Evolutionary conservation across 2,113 vertebrate species (phyloP).

Genomic region (Hassar affinis): DNA sequence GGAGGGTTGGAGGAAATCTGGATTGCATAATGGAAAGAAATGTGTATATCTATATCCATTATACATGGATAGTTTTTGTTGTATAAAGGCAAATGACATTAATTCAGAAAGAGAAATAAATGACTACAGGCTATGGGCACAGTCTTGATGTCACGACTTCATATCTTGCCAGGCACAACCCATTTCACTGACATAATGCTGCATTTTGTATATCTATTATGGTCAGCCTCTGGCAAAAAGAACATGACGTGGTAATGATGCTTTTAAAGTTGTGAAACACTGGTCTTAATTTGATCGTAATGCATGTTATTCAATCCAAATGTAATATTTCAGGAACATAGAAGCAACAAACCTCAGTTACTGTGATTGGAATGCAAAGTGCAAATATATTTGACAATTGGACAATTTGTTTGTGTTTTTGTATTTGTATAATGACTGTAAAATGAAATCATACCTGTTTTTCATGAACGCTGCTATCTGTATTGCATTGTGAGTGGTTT

Average conservation of each 20-base stretch:
- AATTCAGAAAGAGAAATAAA: neutral
- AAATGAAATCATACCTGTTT: constrained; percentile 46
- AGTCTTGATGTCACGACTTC: constrained; percentile 3
- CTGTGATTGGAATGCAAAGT: neutral
- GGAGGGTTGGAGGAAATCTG: neutral
- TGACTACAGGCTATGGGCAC: neutral
- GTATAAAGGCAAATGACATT: neutral
- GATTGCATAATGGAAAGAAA: neutral
- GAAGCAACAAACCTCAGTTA: too few relatives aligned
- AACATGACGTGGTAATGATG: constrained; percentile 18
- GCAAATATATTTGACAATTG: neutral
- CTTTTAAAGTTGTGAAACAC: constrained; percentile 23
- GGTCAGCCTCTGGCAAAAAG: neutral
- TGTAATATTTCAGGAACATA: neutral
- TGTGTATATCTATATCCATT: neutral
- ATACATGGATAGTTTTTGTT: neutral
- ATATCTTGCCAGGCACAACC: neutral
- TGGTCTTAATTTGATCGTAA: neutral
- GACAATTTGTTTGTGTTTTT: neutral
- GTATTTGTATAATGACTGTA: neutral
- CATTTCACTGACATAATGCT: constrained; percentile 14
- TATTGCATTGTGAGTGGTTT: constrained; percentile 76
- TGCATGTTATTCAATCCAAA: neutral
- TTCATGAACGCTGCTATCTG: constrained; percentile 41
- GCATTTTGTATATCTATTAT: neutral